phyloP scores from a whole-genome alignment of 2,888 invertebrate species.

The Cyaniris semiargus region DNA sequence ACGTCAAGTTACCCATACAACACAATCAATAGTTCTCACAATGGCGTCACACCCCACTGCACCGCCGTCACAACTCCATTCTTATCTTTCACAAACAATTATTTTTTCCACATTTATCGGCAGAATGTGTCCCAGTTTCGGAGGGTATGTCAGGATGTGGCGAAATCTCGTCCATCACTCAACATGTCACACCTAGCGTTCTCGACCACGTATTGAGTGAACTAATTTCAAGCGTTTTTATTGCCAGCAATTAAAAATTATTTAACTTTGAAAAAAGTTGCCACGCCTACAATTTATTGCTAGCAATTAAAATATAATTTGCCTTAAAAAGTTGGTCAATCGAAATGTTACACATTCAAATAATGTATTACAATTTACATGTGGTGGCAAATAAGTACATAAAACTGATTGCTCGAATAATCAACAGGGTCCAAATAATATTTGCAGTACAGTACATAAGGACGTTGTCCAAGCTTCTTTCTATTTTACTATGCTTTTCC shows the following conservation, averaged over 20 bases:
- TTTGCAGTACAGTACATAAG: too few species aligned
- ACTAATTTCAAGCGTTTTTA: not conserved
- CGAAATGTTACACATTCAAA: not conserved
- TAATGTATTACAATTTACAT: not conserved
- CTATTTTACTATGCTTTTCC: not conserved
- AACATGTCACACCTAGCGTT: not conserved
- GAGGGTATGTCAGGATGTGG: conserved; percentile 30
- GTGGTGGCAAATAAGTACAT: not conserved
- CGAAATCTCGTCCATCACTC: conserved; percentile 7
- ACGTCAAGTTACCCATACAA: conserved; percentile 16
- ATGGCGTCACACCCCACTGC: conserved; percentile 19
- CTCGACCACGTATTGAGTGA: not conserved
- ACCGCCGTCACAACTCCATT: conserved; percentile 9
- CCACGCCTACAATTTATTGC: not conserved
- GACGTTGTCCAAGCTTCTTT: too few species aligned
- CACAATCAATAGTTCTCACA: conserved; percentile 24
- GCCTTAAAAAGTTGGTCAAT: not conserved
- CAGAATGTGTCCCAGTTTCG: conserved; percentile 24
- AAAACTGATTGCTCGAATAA: not conserved
- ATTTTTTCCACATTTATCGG: conserved; percentile 30
- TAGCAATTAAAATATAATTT: not conserved
- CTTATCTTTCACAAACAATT: conserved; percentile 30
- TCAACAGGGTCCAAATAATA: not conserved
- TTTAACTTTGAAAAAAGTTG: not conserved
- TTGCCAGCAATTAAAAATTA: not conserved